Evolutionary conservation across 1,140 invertebrate genomes (phyloP), one percentile per base, ranked within the genome.

Genomic region (Sminthurinus signatus): DNA sequence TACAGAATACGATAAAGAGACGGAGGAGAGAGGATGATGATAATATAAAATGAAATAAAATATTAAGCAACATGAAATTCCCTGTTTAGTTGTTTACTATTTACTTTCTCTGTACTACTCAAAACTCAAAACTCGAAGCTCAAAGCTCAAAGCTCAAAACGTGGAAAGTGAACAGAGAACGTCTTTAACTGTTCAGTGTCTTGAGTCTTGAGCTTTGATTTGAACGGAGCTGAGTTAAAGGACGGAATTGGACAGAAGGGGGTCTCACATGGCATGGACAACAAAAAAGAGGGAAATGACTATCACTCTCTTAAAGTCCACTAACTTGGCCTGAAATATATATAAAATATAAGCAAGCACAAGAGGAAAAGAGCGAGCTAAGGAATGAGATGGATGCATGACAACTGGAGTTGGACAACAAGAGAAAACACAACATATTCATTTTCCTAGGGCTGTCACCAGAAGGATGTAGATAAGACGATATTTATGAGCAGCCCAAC

Each of bases 401-500:
- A 36, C 32, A 42, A 39, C 5, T 57, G 28, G 3, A 19, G 12
- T 54, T 27, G 17, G 51, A 54, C 60, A 54, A n/a, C n/a, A n/a
- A n/a, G n/a, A n/a, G n/a, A n/a, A n/a, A n/a, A n/a, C n/a, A n/a
- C 21, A 62, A 55, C 28, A 55, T 62, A 62, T 54, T 55, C 60
- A 62, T 62, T 62, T 54, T 57, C n/a, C 56, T 36, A 57, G 57
- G 44, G 27, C 61, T 63, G 61, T 63, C 61, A 63, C 52, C 61
- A 63, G 43, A 27, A 57, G 43, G 52, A 57, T 63, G 51, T 25
- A 62, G 61, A 63, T 63, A 63, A 63, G 61, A 23, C 25, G 54
- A 63, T 63, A 63, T 63, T 63, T 57, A 63, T 63, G 61, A 63
- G 39, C n/a, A n/a, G n/a, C n/a, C n/a, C n/a, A n/a, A n/a, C n/a